A percentile compares a stretch with the other conserved stretches of the same genome.
These are phyloP conservation scores for Alligator sinensis DNA, from an alignment of 2,113 vertebrate genomes.

Conservation along the genomic window DNA sequence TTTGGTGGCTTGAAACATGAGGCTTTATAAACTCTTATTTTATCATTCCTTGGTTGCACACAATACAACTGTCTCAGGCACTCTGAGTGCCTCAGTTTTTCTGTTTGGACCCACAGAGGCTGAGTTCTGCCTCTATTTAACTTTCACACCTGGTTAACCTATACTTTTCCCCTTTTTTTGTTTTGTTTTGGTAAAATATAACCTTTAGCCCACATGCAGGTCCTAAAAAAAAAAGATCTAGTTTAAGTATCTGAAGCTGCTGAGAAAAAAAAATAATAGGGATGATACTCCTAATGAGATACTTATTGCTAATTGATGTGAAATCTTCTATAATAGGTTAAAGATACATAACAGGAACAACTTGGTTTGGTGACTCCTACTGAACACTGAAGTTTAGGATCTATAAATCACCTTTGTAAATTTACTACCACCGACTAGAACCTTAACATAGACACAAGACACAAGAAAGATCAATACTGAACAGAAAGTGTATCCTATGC, in stretches of 20 bases:
- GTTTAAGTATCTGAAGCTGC: no score
- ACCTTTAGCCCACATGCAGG: neutral
- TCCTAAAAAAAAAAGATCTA: no score
- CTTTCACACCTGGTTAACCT: neutral
- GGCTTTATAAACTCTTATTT: neutral
- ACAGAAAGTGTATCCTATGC: neutral
- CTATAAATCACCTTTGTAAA: neutral
- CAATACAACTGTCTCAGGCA: neutral
- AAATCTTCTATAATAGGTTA: neutral
- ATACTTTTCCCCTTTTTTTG: neutral
- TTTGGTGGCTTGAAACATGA: neutral
- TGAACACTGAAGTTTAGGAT: neutral
- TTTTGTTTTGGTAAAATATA: neutral
- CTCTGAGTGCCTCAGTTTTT: neutral
- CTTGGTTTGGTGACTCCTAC: neutral
- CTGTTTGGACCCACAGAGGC: neutral
- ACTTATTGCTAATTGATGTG: neutral
- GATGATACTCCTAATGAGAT: neutral
- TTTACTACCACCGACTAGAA: neutral
- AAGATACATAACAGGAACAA: neutral
- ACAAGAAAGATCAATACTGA: accelerated
- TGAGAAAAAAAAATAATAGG: neutral
- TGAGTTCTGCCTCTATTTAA: neutral
- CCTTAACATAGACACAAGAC: neutral
- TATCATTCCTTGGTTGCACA: neutral